Conservation (phyloP, 2,113 vertebrate genomes). For the Lutjanus erythropterus region DNA sequence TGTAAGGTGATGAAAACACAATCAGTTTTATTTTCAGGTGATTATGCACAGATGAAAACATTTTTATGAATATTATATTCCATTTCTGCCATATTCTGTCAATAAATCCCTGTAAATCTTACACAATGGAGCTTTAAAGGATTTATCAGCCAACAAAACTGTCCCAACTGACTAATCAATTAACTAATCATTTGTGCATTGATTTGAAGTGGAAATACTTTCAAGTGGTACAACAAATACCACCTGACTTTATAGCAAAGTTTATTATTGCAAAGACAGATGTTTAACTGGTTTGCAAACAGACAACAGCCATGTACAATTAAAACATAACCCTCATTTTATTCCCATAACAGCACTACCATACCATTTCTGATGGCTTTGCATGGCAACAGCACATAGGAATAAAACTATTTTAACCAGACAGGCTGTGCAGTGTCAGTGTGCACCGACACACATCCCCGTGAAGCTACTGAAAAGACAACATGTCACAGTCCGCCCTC, state of each 20-base stretch:
- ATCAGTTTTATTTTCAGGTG: too few species aligned
- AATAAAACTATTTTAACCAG: constrained; percentile 29
- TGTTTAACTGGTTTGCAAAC: not conserved
- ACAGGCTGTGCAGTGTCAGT: constrained; percentile 16
- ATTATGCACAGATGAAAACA: too few species aligned
- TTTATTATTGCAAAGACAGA: not conserved
- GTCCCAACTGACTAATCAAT: not conserved
- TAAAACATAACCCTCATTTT: not conserved
- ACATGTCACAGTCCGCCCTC: constrained; percentile 37
- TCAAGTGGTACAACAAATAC: not conserved
- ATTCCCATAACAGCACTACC: not conserved
- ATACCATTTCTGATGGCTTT: not conserved
- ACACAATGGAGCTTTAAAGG: too few species aligned
- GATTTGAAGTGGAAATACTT: not conserved
- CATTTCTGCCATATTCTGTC: too few species aligned
- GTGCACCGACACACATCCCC: constrained; percentile 15
- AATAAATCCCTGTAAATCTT: too few species aligned
- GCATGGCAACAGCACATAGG: constrained; percentile 6
- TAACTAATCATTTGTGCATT: not conserved
- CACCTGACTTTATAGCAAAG: not conserved
- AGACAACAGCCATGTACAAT: not conserved
- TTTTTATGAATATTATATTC: too few species aligned
- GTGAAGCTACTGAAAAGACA: constrained; percentile 15
- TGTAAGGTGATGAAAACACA: too few species aligned
- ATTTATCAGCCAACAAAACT: not conserved